Conservation (phyloP, 2,797 vertebrate genomes). For the Menidia menidia region DNA sequence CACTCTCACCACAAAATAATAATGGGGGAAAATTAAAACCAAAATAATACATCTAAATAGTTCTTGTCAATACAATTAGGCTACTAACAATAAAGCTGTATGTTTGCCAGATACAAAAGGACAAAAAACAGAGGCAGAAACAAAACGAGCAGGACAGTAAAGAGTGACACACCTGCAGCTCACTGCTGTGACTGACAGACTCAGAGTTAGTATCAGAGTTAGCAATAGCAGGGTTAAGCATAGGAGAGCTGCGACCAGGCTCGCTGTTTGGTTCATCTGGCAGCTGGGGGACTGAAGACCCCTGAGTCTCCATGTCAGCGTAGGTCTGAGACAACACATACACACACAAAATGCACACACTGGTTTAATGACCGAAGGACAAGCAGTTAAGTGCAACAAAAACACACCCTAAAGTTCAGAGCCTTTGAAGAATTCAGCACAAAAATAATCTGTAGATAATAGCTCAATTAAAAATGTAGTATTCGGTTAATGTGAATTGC, state of each 20-base stretch:
- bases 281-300: slow-evolving; percentile 68
- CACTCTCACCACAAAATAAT: slow-evolving; percentile 10
- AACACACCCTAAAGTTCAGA: neutral
- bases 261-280: slow-evolving; percentile 66
- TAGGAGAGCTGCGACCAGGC: slow-evolving; percentile 62
- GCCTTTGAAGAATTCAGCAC: neutral
- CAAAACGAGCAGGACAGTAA: slow-evolving; percentile 11
- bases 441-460: neutral
- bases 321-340: slow-evolving; percentile 76
- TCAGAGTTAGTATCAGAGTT: slow-evolving; percentile 81
- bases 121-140: slow-evolving; percentile 5
- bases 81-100: neutral
- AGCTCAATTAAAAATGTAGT: no score
- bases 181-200: slow-evolving; percentile 72
- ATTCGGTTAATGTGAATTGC: no score
- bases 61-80: slow-evolving; percentile 1
- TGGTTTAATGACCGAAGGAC: slow-evolving; percentile 27
- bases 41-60: neutral
- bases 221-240: slow-evolving; percentile 76
- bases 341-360: slow-evolving; percentile 46
- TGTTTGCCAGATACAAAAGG: slow-evolving; percentile 12
- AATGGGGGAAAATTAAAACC: no score
- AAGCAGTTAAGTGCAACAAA: slow-evolving; percentile 14
- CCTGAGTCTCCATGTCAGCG: slow-evolving; percentile 65
- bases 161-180: slow-evolving; percentile 78